A percentile compares a stretch with the other conserved stretches of the same genome.
These are phyloP conservation scores for Tachystola acroxantha DNA, from an alignment of 2,888 invertebrate genomes.

Conservation along the genomic window DNA sequence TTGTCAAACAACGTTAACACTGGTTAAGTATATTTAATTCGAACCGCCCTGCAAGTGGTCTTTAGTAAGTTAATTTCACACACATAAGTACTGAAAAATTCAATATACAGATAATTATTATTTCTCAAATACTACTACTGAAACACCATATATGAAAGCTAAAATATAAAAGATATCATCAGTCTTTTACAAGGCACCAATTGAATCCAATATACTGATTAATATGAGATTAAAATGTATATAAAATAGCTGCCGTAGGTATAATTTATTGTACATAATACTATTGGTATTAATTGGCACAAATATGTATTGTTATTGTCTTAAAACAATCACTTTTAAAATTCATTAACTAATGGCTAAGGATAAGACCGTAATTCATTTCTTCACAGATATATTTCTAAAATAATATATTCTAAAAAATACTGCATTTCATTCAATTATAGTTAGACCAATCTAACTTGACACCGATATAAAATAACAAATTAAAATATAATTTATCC, in stretches of 20 bases:
- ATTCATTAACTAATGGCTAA: background rate
- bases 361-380: background rate
- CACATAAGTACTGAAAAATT: no score
- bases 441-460: no score
- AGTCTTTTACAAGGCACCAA: constrained; percentile 49
- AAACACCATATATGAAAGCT: no score
- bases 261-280: constrained; percentile 9
- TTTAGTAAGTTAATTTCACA: no score
- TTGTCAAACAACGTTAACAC: no score
- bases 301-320: constrained; percentile 4
- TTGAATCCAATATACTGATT: constrained; percentile 29
- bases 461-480: background rate
- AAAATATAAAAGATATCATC: no score
- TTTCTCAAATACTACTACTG: no score
- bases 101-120: no score
- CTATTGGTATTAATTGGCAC: constrained; percentile 21
- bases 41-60: no score
- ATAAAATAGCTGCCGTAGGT: constrained; percentile 36
- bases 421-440: background rate
- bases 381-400: background rate
- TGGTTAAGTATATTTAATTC: no score
- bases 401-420: background rate
- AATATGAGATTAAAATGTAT: constrained; percentile 20
- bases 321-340: background rate
- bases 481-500: background rate